These are phyloP conservation scores for Athetis lepigone DNA, from an alignment of 2,888 invertebrate species.

Conservation along the genomic window DNA sequence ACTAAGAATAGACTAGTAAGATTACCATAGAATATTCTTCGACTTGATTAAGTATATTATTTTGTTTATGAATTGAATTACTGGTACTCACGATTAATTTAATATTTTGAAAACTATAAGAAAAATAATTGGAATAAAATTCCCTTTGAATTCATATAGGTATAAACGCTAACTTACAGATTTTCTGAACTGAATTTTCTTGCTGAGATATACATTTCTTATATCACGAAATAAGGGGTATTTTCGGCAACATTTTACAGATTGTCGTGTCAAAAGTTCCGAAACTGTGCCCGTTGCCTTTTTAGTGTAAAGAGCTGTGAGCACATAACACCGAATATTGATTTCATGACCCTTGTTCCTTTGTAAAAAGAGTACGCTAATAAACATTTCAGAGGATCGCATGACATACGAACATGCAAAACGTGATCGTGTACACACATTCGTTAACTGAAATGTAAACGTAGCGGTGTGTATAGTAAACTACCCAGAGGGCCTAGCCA, in stretches of 20 bases:
- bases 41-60: too few species aligned
- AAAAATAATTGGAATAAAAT: background rate
- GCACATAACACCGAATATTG: conserved; percentile 39
- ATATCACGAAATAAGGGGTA: conserved; percentile 10
- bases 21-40: background rate
- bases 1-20: conserved; percentile 4
- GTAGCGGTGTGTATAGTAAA: too few species aligned
- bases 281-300: conserved; percentile 7
- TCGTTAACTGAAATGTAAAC: background rate
- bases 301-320: conserved; percentile 24
- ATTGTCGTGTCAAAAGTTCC: conserved; percentile 9
- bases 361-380: conserved; percentile 24
- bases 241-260: background rate
- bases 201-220: background rate
- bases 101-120: too few species aligned
- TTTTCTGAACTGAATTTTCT: background rate
- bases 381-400: conserved; percentile 22
- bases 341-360: conserved; percentile 42
- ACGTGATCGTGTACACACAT: conserved; percentile 13
- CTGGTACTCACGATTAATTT: too few species aligned
- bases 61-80: too few species aligned
- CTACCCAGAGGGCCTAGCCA: too few species aligned
- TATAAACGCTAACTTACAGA: background rate
- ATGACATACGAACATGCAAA: conserved; percentile 4
- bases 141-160: background rate